Evolutionary conservation across 1,140 invertebrate genomes (phyloP), one percentile per base, ranked within the genome.

Genomic region (Charaxes varanes): DNA sequence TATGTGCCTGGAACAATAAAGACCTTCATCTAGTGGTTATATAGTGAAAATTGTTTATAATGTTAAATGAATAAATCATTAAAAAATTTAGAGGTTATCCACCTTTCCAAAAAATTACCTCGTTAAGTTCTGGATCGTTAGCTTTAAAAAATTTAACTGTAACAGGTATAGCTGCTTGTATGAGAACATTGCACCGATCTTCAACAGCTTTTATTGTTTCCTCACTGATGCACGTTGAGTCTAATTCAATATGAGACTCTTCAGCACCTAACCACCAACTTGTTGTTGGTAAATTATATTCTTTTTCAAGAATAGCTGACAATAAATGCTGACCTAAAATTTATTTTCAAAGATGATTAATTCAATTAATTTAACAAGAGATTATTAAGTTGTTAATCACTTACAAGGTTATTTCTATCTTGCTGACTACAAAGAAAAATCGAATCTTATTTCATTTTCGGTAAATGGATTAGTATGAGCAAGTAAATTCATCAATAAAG

Each of bases 211-310:
- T 59, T 21, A 91, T 66, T 26, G 88, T 61, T 5, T 85, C 83
- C 10, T 80, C 57, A 6, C 68, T 74, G 0, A 91, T 62, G 24
- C 74, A 77, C 1, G 79, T 62, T 0, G 66, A 79, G 73, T 85
- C 86, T 28, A 92, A 58, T 73, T 93, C 91, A 35, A 93, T 87
- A 53, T 89, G 86, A 10, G 87, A 89, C 15, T 89, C 84, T 17
- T 89, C 87, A 55, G 89, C 87, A 1, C 93, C 93, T 4, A 94
- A 73, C 85, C 90, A 92, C 93, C 93, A 95, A 4, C 92, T 92
- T 1, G 91, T 90, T 23, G 93, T 95, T 4, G 84, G 62, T 45
- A 87, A 87, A 13, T 87, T 86, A 79, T 88, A 90, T 55, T 90
- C 86, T n/a, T 84, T 84, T 53, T 93, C 90, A 32, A 92, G 87